Evolutionary conservation across 2,888 invertebrate genomes (phyloP).

Genomic region (Zaprionus bogoriensis): DNA sequence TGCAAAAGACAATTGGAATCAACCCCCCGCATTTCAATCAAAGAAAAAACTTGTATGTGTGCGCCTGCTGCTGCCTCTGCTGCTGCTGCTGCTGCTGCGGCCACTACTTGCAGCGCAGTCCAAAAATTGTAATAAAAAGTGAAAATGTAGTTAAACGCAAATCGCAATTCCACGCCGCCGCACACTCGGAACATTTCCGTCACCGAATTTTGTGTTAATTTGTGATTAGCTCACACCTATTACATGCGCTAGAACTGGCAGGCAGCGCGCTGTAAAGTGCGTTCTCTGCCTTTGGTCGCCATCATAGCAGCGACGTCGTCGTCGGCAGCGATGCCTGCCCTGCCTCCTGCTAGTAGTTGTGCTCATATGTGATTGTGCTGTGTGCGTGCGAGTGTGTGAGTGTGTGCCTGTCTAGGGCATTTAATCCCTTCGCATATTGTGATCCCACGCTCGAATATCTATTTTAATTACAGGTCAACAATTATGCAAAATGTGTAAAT

Average conservation of each 20-base stretch:
- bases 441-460: constrained; percentile 52
- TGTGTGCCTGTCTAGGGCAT: constrained; percentile 37
- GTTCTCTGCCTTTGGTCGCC: constrained; percentile 73
- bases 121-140: constrained; percentile 47
- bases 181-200: constrained; percentile 8
- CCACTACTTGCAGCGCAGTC: constrained; percentile 56
- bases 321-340: constrained; percentile 29
- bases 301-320: constrained; percentile 60
- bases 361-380: constrained; percentile 16
- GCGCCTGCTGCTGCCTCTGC: constrained; percentile 41
- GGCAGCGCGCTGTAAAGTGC: constrained; percentile 71
- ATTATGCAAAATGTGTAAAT: constrained; percentile 46
- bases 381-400: too few species aligned
- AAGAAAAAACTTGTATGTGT: constrained; percentile 63
- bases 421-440: constrained; percentile 54
- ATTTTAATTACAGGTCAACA: constrained; percentile 33
- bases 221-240: constrained; percentile 27
- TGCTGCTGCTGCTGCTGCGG: too few species aligned
- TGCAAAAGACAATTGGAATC: constrained; percentile 55
- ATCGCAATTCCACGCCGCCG: constrained; percentile 3
- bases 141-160: constrained; percentile 52
- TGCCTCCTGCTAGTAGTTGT: constrained; percentile 19
- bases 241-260: constrained; percentile 22
- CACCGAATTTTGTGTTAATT: constrained; percentile 12
- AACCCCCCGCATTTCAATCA: constrained; percentile 72